Evolutionary conservation across 2,113 vertebrate species (phyloP), one percentile per base, ranked within the genome.

Genomic region (Vulpes ferrilata): DNA sequence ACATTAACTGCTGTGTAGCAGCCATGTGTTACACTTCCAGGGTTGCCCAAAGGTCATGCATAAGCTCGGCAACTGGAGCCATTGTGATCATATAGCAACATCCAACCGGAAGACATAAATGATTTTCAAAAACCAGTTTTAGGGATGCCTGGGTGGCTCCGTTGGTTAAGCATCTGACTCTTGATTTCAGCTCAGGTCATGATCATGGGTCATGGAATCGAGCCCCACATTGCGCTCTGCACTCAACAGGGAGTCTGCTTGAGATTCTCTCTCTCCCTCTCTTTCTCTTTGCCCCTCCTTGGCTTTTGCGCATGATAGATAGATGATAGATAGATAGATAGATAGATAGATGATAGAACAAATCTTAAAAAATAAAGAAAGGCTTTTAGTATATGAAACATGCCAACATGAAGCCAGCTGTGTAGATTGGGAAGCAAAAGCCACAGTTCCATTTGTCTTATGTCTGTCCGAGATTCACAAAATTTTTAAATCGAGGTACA

Each of bases 1-100:
- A 55, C 62, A 51, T 43, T 30, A 53, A 30, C 9, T 62, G 32
- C 11, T 51, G 4, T 48, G 60, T 16, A 30, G 62, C 43, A 55
- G 17, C 32, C 59, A 32, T 7, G 0, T 2, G 3, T 17, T 20
- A 3, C 7, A 62, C 35, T 30, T 62, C 27, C 8, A 10, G 48
- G 11, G 35, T 53, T 65, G 55, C 57, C 74, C 43, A 19, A 38
- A 19, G 20, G 53, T 48, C 86, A 43, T 10, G 30, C 16, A 25
- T 2, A 27, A 82, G 55, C 57, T 48, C 11, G 15, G 35, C 38
- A 9, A 0, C 12, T 35, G 55, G 22, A 35, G 57, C 35, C n/a
- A n/a, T 17, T 15, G 30, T 16, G 32, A 25, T 74, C 53, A 19
- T 8, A 27, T 7, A 19, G 8, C 9, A 7, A 4, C 38, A 15